Evolutionary conservation across 2,113 vertebrate species (phyloP).

Genomic region (Talpa occidentalis): DNA sequence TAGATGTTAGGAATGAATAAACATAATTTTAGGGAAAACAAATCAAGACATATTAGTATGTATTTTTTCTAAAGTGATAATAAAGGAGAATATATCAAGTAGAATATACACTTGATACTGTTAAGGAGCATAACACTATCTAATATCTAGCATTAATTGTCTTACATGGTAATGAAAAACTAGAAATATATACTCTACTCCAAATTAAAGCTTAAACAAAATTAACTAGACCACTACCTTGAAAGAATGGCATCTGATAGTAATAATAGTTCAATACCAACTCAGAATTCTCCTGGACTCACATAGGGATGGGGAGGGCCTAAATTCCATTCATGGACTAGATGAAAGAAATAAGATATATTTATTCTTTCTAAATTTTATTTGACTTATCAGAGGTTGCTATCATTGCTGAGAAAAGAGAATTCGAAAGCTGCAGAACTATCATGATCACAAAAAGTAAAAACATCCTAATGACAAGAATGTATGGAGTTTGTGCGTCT

Average conservation of each 20-base stretch:
- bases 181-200: neutral
- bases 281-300: neutral
- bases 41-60: neutral
- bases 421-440: neutral
- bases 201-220: neutral
- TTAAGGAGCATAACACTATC: neutral
- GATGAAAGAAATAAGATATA: neutral
- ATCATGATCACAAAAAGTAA: neutral
- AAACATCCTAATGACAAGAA: neutral
- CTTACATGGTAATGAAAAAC: neutral
- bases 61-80: neutral
- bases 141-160: neutral
- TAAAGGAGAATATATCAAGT: slow-evolving; percentile 5
- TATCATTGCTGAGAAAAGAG: neutral
- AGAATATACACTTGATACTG: neutral
- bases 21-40: neutral
- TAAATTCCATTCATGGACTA: neutral
- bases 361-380: neutral
- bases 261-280: neutral
- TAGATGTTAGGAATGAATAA: neutral
- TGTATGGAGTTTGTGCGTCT: neutral
- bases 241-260: neutral
- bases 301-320: neutral
- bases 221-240: neutral
- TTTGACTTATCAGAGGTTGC: neutral